Evolutionary conservation across 2,797 vertebrate species (phyloP).

Genomic region (Sebastes dallii): DNA sequence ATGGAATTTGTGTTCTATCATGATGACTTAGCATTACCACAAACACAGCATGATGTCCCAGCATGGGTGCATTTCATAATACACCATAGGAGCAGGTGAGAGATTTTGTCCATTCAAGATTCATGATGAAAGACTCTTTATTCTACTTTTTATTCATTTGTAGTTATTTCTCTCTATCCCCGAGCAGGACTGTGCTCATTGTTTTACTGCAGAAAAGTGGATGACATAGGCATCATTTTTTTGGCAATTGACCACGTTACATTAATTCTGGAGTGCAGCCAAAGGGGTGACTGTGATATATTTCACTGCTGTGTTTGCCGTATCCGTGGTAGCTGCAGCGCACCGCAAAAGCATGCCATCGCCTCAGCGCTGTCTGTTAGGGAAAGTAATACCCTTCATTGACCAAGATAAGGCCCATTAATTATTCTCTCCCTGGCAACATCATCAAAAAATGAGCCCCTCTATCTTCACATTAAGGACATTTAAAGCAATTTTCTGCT

Average conservation of each 20-base stretch:
- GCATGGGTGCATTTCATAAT: slow-evolving; percentile 22
- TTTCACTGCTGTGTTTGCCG: slow-evolving; percentile 76
- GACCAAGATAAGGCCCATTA: slow-evolving; percentile 65
- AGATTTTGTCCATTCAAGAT: background rate
- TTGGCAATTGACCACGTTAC: slow-evolving; percentile 69
- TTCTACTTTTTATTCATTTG: slow-evolving; percentile 13
- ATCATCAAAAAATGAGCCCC: slow-evolving; percentile 20
- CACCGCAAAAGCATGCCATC: slow-evolving; percentile 52
- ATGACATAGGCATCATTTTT: slow-evolving; percentile 72
- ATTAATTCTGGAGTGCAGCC: slow-evolving; percentile 75
- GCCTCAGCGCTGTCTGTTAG: slow-evolving; percentile 42
- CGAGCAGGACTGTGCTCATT: background rate
- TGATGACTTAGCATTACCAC: slow-evolving; percentile 30
- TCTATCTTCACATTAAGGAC: slow-evolving; percentile 18
- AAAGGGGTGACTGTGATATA: slow-evolving; percentile 73
- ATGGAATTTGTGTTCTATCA: slow-evolving; percentile 41
- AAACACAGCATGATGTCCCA: slow-evolving; percentile 10
- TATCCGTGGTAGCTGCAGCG: slow-evolving; percentile 71
- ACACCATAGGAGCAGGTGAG: background rate
- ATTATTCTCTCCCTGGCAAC: slow-evolving; percentile 33
- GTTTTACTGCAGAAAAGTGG: slow-evolving; percentile 60
- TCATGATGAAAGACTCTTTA: background rate
- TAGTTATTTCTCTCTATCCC: slow-evolving; percentile 22
- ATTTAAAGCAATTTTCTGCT: slow-evolving; percentile 2
- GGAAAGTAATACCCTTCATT: slow-evolving; percentile 52